These are phyloP conservation scores for Aplodontia rufa DNA, from an alignment of 2,113 vertebrate species.

Conservation along the genomic window DNA sequence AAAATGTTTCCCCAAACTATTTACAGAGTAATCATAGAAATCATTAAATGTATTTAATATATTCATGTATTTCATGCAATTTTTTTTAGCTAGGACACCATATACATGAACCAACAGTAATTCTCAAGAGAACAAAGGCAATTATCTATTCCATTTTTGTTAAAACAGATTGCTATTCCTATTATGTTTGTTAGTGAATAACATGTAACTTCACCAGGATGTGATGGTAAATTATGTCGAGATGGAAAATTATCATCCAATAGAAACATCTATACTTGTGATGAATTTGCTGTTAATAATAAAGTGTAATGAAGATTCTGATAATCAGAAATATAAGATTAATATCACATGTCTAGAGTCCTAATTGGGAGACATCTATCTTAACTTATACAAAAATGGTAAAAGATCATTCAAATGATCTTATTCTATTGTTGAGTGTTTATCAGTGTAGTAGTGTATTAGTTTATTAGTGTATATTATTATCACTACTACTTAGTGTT, in stretches of 20 bases:
- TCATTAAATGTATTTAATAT: conserved; percentile 29
- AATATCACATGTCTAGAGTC: neutral
- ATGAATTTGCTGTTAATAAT: conserved; percentile 4
- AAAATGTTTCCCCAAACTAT: conserved; percentile 4
- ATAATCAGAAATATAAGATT: neutral
- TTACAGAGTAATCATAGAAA: conserved; percentile 28
- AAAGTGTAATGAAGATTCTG: conserved; percentile 26
- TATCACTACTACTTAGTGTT: neutral
- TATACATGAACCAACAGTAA: conserved; percentile 37
- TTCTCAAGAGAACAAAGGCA: conserved; percentile 46
- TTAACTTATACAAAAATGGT: neutral
- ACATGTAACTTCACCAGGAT: conserved; percentile 1
- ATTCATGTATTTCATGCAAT: neutral
- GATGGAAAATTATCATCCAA: neutral
- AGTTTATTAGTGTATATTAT: neutral
- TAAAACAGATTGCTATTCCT: conserved; percentile 10
- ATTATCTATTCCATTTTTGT: conserved; percentile 33
- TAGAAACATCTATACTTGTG: neutral
- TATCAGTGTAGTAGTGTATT: neutral
- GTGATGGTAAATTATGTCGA: neutral
- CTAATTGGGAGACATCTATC: neutral
- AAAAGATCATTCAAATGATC: neutral
- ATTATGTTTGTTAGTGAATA: conserved; percentile 4
- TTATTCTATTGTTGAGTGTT: conserved; percentile 4
- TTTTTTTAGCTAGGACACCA: neutral